Base-by-base conservation (phyloP, 35 echinoderm and acorn worm species). In the Anneissia japonica region DNA sequence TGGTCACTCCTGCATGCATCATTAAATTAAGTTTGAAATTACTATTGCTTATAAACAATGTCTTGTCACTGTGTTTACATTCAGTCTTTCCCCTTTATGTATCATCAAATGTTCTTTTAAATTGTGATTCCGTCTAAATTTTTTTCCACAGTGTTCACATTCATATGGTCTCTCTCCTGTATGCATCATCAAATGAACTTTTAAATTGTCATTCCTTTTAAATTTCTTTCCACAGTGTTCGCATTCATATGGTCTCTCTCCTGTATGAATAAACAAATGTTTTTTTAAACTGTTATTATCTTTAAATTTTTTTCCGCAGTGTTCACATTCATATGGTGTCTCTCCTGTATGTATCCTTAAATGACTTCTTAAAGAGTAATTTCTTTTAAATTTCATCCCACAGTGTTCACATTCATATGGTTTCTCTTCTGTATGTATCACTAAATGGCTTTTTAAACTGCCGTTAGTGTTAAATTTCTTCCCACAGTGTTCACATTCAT, bases 161-260 rank as follows among this genome's bases (percentile, higher is more conserved):
- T n/a, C n/a, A n/a, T n/a, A n/a, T n/a, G n/a, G n/a, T n/a, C n/a
- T n/a, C n/a, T n/a, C n/a, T n/a, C n/a, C n/a, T n/a, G n/a, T n/a
- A n/a, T n/a, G n/a, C n/a, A n/a, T n/a, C n/a, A 16, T 81, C 7
- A 37, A 38, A 37, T 81, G 79, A 39, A 6, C 40, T 14, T 32
- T 81, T 39, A 81, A 81, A n/a, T 81, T 81, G 36, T 37, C 14
- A 13, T 30, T 37, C 9, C 40, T 4, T 16, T 9, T 30, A 40
- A 81, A 81, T 30, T 39, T 30, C 28, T 81, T 81, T 38, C 79
- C 79, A n/a, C 79, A 81, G 10, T 81, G 14, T 81, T 81, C 23
- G 40, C 79, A 81, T 6, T 13, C 38, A 40, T 38, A 26, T 81
- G 79, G 79, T 40, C 3, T 30, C 3, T 81, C 79, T 2, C 38